A percentile compares a stretch with the other conserved stretches of the same genome.
Conservation (phyloP, 2,797 vertebrate genomes). For the Stomatorhinus walkeri region DNA sequence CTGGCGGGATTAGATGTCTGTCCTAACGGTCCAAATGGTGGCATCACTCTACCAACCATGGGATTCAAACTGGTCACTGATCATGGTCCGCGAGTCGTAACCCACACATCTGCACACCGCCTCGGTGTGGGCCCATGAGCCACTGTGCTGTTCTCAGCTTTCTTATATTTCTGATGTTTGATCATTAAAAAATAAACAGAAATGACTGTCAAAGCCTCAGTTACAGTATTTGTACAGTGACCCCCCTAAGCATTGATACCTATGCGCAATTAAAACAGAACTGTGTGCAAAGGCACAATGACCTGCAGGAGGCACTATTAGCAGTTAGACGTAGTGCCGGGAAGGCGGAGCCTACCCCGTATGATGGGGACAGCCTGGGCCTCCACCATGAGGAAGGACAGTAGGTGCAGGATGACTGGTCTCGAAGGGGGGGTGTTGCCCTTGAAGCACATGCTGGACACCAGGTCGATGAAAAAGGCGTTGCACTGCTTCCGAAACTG, state of each 20-base stretch:
- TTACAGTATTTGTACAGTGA: not conserved
- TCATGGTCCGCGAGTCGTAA: not conserved
- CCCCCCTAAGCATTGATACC: not conserved
- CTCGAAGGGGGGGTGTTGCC: conserved; percentile 73
- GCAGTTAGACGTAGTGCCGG: not conserved
- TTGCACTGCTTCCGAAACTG: conserved; percentile 78
- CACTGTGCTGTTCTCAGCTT: not conserved
- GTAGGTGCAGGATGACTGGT: conserved; percentile 63
- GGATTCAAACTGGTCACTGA: not conserved
- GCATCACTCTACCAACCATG: not conserved
- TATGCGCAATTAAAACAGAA: not conserved
- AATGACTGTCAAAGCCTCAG: not conserved
- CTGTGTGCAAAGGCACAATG: not conserved
- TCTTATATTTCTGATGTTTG: not conserved
- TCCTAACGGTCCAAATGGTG: not conserved
- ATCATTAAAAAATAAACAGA: not conserved
- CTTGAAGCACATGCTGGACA: conserved; percentile 87
- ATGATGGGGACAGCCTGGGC: conserved; percentile 29
- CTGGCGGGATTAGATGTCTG: not conserved
- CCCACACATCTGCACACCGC: not conserved
- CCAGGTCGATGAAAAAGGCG: conserved; percentile 83
- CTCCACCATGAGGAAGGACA: conserved; percentile 73
- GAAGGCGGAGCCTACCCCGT: conserved; percentile 37
- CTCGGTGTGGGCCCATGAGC: not conserved
- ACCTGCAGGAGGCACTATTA: not conserved